Evolutionary conservation across 2,113 vertebrate species (phyloP).

Genomic region (Hemiprocne comata): DNA sequence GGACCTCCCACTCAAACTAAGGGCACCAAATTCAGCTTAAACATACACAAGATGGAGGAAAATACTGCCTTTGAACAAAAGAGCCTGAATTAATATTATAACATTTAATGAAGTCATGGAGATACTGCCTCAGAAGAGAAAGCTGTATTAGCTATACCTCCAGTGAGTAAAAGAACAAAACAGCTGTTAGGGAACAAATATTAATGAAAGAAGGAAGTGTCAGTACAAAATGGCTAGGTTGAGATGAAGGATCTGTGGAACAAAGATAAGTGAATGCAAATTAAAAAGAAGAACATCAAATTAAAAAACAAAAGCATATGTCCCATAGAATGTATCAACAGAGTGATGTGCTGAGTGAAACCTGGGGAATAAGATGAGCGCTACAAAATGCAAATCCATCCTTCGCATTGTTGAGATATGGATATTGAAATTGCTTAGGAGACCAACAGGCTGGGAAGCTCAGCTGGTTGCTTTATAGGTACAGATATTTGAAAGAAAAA

Average conservation of each 20-base stretch:
- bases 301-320: conserved; percentile 46
- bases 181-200: conserved; percentile 38
- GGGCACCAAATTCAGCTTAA: not conserved
- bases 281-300: conserved; percentile 38
- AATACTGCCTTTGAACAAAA: not conserved
- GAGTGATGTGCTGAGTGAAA: conserved; percentile 30
- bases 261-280: conserved; percentile 60
- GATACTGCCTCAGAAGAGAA: conserved; percentile 6
- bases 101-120: conserved; percentile 45
- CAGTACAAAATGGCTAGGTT: conserved; percentile 28
- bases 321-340: conserved; percentile 32
- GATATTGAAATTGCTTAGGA: conserved; percentile 42
- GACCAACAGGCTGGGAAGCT: conserved; percentile 19
- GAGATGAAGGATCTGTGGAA: conserved; percentile 44
- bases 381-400: conserved; percentile 46
- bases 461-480: not conserved
- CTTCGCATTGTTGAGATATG: conserved; percentile 3
- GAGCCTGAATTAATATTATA: not conserved
- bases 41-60: not conserved
- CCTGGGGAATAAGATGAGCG: conserved; percentile 35
- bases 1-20: conserved; percentile 11
- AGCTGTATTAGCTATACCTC: conserved; percentile 25
- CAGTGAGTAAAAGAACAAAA: conserved; percentile 53
- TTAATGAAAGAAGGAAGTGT: conserved; percentile 44
- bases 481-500: not conserved